Base-by-base conservation (phyloP, 2,113 vertebrate species). In the Microtus richardsoni region DNA sequence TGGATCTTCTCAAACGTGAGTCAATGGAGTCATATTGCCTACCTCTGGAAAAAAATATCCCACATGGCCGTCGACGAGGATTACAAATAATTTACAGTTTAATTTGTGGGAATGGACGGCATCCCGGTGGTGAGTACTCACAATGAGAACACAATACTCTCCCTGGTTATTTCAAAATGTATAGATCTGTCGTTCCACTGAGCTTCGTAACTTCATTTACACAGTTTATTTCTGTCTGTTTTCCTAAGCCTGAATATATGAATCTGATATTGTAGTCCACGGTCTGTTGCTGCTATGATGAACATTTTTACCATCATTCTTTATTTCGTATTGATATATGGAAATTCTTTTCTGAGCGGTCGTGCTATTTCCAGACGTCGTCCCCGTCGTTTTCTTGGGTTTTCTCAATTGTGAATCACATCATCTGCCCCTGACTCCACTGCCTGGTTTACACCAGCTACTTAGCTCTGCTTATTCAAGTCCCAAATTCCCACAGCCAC, bases 1-100 rank as follows among this genome's bases (percentile, higher is more conserved):
- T 94, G 85, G 39, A 78, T 90, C 66, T 47, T 90, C 77, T 94
- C 90, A 94, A 94, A 95, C 64, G 82, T 93, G 93, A 93, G 94
- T 86, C 52, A 92, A 82, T 84, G 91, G 71, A 96, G 66, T 95
- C 52, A 58, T 87, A 79, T 96, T 94, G 44, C 47, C 74, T 96
- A 11, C 19, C 83, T 93, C 64, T 96, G 58, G 96, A 96, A 78
- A 96, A 75, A 73, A 86, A 11, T 47, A 66, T 84, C 11, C 86
- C 74, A 68, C 91, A 62, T 82, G 60, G 64, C 85, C 93, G 88
- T 92, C 88, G 44, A 95, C 80, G 47, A 96, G 44, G 39, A 88
- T 94, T 92, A 70, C 8, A 96, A 95, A 88, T 79, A 96, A 91
- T 89, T 87, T 92, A 85, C 70, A 88, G 78, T 87, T 87, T 85